Evolutionary conservation across 2,888 invertebrate species (phyloP), one percentile per base, ranked within the genome.

Genomic region (Anodontia alba): DNA sequence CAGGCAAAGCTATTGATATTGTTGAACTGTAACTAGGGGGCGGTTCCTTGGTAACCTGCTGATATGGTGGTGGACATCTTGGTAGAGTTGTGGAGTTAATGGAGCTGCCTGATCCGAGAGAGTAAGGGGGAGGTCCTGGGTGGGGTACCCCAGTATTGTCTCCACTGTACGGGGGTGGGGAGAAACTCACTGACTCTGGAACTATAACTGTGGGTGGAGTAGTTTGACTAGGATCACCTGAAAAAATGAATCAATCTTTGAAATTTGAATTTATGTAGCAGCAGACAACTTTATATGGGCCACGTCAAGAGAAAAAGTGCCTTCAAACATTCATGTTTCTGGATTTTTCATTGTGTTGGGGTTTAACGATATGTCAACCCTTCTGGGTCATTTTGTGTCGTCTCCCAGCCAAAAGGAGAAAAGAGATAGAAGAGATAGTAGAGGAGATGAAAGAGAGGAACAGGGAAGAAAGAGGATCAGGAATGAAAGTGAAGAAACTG

Each of bases 141-240:
- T 86, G 86, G 23, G 86, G 86, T n/a, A 80, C 80, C 0, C 83
- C 81, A n/a, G 80, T 79, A 46, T 83, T 81, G 57, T 83, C 80
- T 33, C 83, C 83, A 38, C 68, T 74, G 49, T 86, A 86, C 20
- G 83, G 81, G 8, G 84, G 84, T 62, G 84, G 84, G 66, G 80
- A 51, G 23, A 74, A 76, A 15, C 80, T 75, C 1, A 84, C 84
- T 15, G 79, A 72, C 12, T 77, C 78, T 17, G 84, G 84, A 29
- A 84, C 76, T 17, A 81, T 68, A 29, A 81, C 49, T 23, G 72
- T 43, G 33, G 80, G 75, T 36, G 51, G 31, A 1, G 72, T 29
- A 0, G 73, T 23, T 10, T 46, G 43, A 38, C 29, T 70, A n/a
- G 46, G 33, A 43, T 76, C 80, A 54, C 80, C 80, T 80, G 15